Base-by-base conservation (phyloP, 2,113 vertebrate genomes). In the Notarius quadriscutis region DNA sequence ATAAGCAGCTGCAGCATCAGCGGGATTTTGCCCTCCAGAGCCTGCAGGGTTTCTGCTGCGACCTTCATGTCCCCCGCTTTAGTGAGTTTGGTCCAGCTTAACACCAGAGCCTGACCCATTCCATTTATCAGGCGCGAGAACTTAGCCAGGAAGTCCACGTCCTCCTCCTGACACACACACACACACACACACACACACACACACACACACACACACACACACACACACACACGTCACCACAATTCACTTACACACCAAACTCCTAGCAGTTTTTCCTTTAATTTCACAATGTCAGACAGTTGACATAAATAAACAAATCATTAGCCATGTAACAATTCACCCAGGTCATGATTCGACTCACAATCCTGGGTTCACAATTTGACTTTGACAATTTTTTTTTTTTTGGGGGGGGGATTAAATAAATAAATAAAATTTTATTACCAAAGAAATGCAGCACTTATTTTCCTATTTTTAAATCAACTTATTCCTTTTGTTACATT, bases 101-200 rank as follows among this genome's bases (percentile, higher is more conserved):
- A 90, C 90, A 99, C 97, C 91, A 99, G 92, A n/a, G 97, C 97
- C 95, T 99, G 98, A n/a, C 98, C 98, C 97, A 99, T 99, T 51
- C 98, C 98, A 88, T 99, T 99, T 63, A 99, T 95, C 91, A 99
- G 94, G 75, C 98, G 97, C 3, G 98, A 99, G 93, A 99, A 99
- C 91, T 98, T 97, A 48, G 98, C 98, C 90, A 99, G 95, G 92
- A 99, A 99, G 95, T 99, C 98, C 91, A 99, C 98, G 89, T 99
- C 98, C 92, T 99, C 98, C 92, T 99, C 98, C 98, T 99, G 91
- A 69, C 30, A 87, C 84, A 86, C 60, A 51, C 30, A n/a, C n/a
- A n/a, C n/a, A n/a, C n/a, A n/a, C n/a, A n/a, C n/a, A 34, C n/a
- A n/a, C n/a, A n/a, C n/a, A n/a, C n/a, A n/a, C n/a, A n/a, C n/a